Percentiles rank a stretch among this genome's conserved stretches.
Conservation (phyloP, 2,113 vertebrate species). For the Ophthalmolycus amberensis region DNA sequence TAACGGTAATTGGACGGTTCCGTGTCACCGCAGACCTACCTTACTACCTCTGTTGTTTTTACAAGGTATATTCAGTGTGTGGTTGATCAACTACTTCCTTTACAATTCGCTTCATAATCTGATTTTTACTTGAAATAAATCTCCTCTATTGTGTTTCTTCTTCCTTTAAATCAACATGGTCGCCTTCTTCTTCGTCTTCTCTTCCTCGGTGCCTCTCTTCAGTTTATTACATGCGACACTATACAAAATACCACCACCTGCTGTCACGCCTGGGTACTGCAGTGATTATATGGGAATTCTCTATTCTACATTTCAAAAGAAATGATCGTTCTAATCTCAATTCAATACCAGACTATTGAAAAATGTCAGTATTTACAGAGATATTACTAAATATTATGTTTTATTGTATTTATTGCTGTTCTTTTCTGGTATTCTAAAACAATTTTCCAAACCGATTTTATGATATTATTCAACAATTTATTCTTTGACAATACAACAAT, state of each 20-base stretch:
- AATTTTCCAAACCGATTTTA: background rate
- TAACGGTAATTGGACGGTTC: background rate
- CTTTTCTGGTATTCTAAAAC: background rate
- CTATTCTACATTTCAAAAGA: background rate
- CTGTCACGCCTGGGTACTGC: background rate
- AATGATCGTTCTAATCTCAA: background rate
- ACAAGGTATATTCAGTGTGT: slow-evolving; percentile 22
- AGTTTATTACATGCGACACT: slow-evolving; percentile 45
- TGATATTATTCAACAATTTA: too few species aligned
- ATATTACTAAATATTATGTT: background rate
- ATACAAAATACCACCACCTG: slow-evolving; percentile 41
- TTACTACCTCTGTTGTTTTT: slow-evolving; percentile 34
- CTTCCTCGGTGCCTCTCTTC: slow-evolving; percentile 54
- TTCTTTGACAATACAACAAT: too few species aligned
- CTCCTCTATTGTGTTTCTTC: slow-evolving; percentile 83
- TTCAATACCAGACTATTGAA: background rate
- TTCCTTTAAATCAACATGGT: slow-evolving; percentile 84
- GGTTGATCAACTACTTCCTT: slow-evolving; percentile 25
- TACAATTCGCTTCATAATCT: slow-evolving; percentile 27
- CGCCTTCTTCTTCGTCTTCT: slow-evolving; percentile 75
- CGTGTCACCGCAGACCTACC: slow-evolving; percentile 50
- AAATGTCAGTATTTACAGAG: background rate
- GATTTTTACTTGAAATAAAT: slow-evolving; percentile 71
- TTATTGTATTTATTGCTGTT: too few species aligned
- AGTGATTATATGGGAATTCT: background rate